phyloP scores from a whole-genome alignment of 2,888 invertebrate genomes.

The Xylophagus ater region DNA sequence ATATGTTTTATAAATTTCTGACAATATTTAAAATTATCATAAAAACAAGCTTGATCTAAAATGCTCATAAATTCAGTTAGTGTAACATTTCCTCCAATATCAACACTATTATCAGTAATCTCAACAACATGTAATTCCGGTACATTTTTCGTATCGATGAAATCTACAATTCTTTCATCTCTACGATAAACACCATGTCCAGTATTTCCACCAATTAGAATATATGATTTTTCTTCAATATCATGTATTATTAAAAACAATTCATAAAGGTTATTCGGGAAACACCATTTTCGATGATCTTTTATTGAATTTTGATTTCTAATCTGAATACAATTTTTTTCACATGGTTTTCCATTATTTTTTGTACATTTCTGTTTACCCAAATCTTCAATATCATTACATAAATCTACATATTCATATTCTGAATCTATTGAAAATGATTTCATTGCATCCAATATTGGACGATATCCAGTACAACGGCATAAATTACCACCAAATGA shows the following conservation, averaged over 20 bases:
- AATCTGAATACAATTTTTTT: not conserved
- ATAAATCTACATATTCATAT: constrained; percentile 30
- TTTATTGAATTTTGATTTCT: not conserved
- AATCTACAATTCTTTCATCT: constrained; percentile 33
- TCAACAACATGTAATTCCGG: constrained; percentile 43
- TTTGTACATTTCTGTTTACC: constrained; percentile 8
- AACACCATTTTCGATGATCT: constrained; percentile 10
- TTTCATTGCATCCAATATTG: constrained; percentile 70
- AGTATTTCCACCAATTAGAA: constrained; percentile 65
- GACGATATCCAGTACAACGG: constrained; percentile 68
- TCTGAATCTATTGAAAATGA: constrained; percentile 54
- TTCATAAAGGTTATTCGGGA: constrained; percentile 8
- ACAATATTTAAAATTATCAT: constrained; percentile 42
- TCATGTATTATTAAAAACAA: constrained; percentile 8
- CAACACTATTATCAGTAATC: constrained; percentile 41
- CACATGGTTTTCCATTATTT: constrained; percentile 7
- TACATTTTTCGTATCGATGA: constrained; percentile 53
- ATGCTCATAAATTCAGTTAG: constrained; percentile 40
- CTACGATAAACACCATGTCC: constrained; percentile 51
- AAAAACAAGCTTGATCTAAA: constrained; percentile 30
- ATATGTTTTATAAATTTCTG: constrained; percentile 44
- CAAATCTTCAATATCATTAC: constrained; percentile 13
- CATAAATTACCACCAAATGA: constrained; percentile 69
- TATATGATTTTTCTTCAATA: constrained; percentile 41
- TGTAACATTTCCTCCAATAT: constrained; percentile 50